Evolutionary conservation across 2,797 vertebrate genomes (phyloP).

Genomic region (Mus spretus): DNA sequence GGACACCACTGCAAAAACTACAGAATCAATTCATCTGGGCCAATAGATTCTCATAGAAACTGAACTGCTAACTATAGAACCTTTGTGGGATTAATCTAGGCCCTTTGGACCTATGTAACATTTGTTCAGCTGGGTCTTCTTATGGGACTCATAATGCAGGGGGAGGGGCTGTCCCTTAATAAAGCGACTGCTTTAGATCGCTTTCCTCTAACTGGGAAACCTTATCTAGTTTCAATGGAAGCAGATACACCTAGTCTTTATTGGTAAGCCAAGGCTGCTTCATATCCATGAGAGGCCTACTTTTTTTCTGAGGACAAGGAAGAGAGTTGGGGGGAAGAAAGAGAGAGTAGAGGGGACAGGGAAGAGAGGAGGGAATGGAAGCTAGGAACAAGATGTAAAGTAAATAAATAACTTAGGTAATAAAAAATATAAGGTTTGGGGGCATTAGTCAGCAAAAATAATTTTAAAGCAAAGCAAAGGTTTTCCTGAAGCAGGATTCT

Average conservation of each 20-base stretch:
- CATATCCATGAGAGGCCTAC: background rate
- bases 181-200: background rate
- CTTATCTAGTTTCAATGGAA: background rate
- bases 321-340: background rate
- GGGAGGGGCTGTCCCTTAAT: background rate
- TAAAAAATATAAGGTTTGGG: background rate
- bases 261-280: background rate
- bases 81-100: background rate
- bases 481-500: background rate
- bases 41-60: background rate
- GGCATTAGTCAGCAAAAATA: slow-evolving; percentile 40
- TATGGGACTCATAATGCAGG: background rate
- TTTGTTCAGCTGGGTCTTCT: background rate
- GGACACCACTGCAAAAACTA: background rate
- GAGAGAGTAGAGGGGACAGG: background rate
- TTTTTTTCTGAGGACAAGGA: background rate
- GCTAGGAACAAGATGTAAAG: background rate
- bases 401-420: background rate
- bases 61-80: background rate
- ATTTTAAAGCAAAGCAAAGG: background rate
- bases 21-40: background rate
- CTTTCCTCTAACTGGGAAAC: background rate
- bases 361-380: background rate
- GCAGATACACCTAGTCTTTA: background rate
- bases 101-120: background rate